phyloP scores from a whole-genome alignment of 2,113 vertebrate genomes.

The Ameiurus melas region DNA sequence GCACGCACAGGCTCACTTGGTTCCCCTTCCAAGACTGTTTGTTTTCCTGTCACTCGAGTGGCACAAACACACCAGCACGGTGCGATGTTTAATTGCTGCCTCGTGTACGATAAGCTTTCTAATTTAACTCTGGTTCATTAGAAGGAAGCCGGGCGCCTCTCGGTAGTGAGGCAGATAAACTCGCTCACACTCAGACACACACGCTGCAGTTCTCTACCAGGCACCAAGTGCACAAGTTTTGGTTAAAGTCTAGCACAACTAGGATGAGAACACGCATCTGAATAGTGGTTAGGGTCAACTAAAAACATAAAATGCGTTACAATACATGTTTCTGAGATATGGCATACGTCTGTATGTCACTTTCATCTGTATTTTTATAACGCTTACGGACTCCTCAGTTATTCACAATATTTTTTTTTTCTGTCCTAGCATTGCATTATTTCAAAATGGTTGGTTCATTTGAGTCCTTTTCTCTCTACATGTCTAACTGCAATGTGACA shows the following conservation, averaged over 20 bases:
- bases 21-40: conserved; percentile 64
- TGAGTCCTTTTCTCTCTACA: no score
- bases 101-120: conserved; percentile 71
- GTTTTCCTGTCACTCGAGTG: conserved; percentile 67
- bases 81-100: conserved; percentile 71
- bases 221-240: not conserved
- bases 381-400: no score
- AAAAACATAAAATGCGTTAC: not conserved
- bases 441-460: not conserved
- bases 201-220: not conserved
- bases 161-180: conserved; percentile 59
- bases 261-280: not conserved
- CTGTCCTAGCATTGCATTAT: not conserved
- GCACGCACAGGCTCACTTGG: conserved; percentile 23
- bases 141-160: conserved; percentile 35
- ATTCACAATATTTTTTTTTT: no score
- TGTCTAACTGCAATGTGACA: no score
- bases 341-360: not conserved
- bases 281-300: not conserved
- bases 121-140: conserved; percentile 74
- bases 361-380: not conserved
- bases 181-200: not conserved
- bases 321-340: not conserved
- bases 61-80: conserved; percentile 63
- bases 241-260: not conserved